phyloP scores from a whole-genome alignment of 2,888 invertebrate species.

The Cephus pygmeus region DNA sequence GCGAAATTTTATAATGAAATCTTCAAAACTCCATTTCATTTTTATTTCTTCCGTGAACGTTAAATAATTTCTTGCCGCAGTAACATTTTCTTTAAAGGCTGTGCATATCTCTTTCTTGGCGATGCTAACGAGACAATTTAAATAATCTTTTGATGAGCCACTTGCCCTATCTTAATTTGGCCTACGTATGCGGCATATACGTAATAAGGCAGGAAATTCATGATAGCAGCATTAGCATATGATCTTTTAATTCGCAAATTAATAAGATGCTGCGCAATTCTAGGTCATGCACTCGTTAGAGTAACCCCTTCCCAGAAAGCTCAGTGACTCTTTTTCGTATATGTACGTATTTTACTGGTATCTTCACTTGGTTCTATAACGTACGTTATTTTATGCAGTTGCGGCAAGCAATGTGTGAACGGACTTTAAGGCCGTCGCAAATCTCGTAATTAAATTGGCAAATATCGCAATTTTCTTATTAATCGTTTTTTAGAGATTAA shows the following conservation, averaged over 20 bases:
- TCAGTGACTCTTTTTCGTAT: neutral
- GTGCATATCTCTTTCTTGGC: neutral
- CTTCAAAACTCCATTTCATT: too few relatives aligned
- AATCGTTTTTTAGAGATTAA: neutral
- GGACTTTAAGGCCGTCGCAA: neutral
- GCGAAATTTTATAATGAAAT: too few relatives aligned
- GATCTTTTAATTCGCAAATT: neutral
- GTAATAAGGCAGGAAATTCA: neutral
- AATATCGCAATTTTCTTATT: neutral
- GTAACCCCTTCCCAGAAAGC: neutral
- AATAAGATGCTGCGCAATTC: neutral
- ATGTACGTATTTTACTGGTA: neutral
- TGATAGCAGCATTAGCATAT: neutral
- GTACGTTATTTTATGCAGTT: neutral
- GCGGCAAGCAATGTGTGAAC: neutral
- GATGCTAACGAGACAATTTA: neutral
- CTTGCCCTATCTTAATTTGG: neutral
- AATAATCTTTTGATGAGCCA: neutral
- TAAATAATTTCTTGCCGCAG: too few relatives aligned
- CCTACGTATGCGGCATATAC: neutral
- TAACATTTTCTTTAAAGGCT: too few relatives aligned
- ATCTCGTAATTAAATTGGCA: neutral
- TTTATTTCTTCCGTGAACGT: too few relatives aligned
- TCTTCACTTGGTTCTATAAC: neutral
- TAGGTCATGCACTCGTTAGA: neutral